Conservation (phyloP, 2,113 vertebrate genomes). For the Ibidorhyncha struthersii region DNA sequence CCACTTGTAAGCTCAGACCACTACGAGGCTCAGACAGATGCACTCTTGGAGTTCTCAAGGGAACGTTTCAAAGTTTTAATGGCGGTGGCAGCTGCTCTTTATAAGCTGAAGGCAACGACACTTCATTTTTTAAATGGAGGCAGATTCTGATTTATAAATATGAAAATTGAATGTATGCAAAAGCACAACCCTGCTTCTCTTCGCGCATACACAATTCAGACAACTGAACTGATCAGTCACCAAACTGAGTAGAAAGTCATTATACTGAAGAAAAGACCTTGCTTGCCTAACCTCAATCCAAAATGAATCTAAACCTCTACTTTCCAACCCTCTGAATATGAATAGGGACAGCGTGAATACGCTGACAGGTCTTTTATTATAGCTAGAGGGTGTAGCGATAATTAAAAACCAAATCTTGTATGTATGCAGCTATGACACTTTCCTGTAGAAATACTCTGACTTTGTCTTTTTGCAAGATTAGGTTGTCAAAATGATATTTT, state of each 20-base stretch:
- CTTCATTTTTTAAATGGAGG: constrained; percentile 41
- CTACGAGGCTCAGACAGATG: constrained; percentile 21
- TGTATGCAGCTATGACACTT: constrained; percentile 18
- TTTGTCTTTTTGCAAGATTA: constrained; percentile 43
- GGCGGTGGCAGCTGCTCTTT: constrained; percentile 46
- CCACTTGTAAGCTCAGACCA: constrained; percentile 45
- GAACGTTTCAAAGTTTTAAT: constrained; percentile 60
- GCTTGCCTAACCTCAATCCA: constrained; percentile 41
- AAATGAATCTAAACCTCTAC: constrained; percentile 31
- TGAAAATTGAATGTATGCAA: constrained; percentile 41
- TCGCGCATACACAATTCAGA: constrained; percentile 30
- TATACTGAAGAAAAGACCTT: constrained; percentile 20
- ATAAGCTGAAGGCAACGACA: constrained; percentile 25
- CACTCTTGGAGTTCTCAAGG: constrained; percentile 32
- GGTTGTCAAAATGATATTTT: constrained; percentile 56
- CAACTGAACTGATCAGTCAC: constrained; percentile 44
- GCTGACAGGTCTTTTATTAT: constrained; percentile 36
- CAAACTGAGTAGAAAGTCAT: constrained; percentile 40
- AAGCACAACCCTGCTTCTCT: constrained; percentile 23
- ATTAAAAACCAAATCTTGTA: constrained; percentile 65
- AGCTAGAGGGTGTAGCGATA: constrained; percentile 61
- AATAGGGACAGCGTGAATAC: background rate
- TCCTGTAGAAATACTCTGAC: constrained; percentile 33
- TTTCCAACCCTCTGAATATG: constrained; percentile 27
- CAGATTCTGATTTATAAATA: constrained; percentile 63